Evolutionary conservation across 1,140 invertebrate species (phyloP).

Genomic region (Drosophila insularis): DNA sequence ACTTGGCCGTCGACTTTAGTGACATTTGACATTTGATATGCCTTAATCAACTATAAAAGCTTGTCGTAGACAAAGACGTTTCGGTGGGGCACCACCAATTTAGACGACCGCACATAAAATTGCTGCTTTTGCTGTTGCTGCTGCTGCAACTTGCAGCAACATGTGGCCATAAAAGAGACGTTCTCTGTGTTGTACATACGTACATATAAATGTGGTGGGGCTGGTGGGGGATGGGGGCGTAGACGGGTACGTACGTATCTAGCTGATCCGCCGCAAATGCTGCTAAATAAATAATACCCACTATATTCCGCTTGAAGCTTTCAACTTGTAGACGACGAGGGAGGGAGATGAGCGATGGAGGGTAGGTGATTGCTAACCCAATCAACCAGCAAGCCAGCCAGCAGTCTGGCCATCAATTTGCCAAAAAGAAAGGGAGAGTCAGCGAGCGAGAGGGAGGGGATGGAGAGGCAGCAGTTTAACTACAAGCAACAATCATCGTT

Average conservation of each 20-base stretch:
- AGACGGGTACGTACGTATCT: neutral
- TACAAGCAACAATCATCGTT: constrained; percentile 2
- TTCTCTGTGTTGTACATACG: neutral
- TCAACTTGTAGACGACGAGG: neutral
- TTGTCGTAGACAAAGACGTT: constrained; percentile 45
- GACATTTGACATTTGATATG: constrained; percentile 81
- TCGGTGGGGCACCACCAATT: constrained; percentile 36
- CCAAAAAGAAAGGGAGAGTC: neutral
- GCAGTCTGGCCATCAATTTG: constrained; percentile 6
- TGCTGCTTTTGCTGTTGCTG: constrained; percentile 21
- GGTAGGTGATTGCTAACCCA: constrained; percentile 4
- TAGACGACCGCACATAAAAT: constrained; percentile 55
- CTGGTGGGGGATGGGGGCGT: neutral
- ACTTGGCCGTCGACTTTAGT: constrained; percentile 67
- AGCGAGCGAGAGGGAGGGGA: neutral
- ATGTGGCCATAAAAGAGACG: constrained; percentile 68
- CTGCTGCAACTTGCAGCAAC: constrained; percentile 63
- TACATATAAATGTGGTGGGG: neutral
- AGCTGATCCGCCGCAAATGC: constrained; percentile 2
- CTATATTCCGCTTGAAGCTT: constrained; percentile 1
- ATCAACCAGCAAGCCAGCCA: neutral
- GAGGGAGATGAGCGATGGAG: neutral
- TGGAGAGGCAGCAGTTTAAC: neutral
- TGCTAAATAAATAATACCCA: constrained; percentile 20
- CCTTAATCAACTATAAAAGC: constrained; percentile 81